Base-by-base conservation (phyloP, 2,113 vertebrate species). In the Otolemur garnettii region DNA sequence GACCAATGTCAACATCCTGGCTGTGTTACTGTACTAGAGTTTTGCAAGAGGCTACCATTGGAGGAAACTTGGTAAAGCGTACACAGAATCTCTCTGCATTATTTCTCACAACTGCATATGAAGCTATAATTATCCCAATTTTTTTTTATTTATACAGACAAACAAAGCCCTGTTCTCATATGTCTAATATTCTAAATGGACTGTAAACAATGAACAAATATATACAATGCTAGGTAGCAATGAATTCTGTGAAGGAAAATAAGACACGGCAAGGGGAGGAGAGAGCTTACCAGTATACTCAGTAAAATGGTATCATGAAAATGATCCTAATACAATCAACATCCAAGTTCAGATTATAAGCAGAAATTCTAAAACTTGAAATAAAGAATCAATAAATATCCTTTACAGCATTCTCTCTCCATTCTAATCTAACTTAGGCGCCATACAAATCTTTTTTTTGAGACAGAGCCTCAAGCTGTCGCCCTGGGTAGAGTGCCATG, bases 351-450 rank as follows among this genome's bases (percentile, higher is more conserved):
- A 87, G 30, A 30, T 66, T 62, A 42, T 30, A 35, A 83, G 28
- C 33, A 83, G 87, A 95, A 38, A 86, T 78, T 86, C 14, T 38
- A 95, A 93, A 79, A n/a, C 55, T 93, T 93, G 72, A 95, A 93
- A 95, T 69, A 64, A 95, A 94, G 71, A 91, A 82, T 64, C 74
- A 68, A 95, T 74, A 62, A 82, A 28, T 59, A 53, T 42, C 30
- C 71, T 92, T 88, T 60, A 94, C 30, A 87, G 53, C 38, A 66
- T 57, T 75, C 38, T 87, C 57, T 71, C 18, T 30, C 11, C 60
- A 91, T 94, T 68, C 83, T 79, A 59, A 77, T 50, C 50, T 80
- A 91, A 82, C 18, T 86, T 87, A 86, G 2, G 7, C 7, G 60
- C 24, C 80, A 87, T 7, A 91, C 38, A 38, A 38, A 38, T 38